These are phyloP conservation scores for Drosophila trichaetosa DNA, from an alignment of 2,888 invertebrate genomes.

Conservation along the genomic window DNA sequence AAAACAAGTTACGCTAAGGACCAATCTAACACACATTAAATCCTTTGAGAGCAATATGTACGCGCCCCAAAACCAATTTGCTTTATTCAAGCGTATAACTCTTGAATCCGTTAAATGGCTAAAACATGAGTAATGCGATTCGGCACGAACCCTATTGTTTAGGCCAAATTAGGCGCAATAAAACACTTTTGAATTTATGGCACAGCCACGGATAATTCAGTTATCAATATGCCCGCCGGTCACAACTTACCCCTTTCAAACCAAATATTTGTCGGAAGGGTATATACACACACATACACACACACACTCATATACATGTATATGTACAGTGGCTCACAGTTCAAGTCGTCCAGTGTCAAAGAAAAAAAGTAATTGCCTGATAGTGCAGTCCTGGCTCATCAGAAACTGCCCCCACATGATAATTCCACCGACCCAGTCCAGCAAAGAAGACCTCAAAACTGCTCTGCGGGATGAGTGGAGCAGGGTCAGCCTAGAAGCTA, in stretches of 20 bases:
- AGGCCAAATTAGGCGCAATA: conserved; percentile 71
- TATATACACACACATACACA: conserved; percentile 5
- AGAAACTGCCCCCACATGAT: no score
- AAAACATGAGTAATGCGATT: conserved; percentile 59
- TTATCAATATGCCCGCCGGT: conserved; percentile 29
- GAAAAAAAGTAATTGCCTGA: no score
- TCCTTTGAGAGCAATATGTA: background rate
- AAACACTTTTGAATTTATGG: conserved; percentile 69
- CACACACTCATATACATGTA: conserved; percentile 3
- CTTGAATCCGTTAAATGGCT: conserved; percentile 48
- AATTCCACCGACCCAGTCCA: no score
- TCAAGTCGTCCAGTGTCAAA: no score
- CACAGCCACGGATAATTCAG: conserved; percentile 50
- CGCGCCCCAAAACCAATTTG: conserved; percentile 13
- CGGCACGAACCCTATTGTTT: conserved; percentile 39
- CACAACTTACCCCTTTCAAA: background rate
- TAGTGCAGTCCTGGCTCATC: no score
- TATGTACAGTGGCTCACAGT: no score
- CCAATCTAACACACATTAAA: conserved; percentile 34
- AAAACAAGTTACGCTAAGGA: conserved; percentile 57
- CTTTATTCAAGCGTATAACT: conserved; percentile 32
- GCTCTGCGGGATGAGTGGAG: no score
- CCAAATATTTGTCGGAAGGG: conserved; percentile 24
- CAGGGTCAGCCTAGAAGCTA: no score
- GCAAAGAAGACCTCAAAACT: no score